Evolutionary conservation across 2,113 vertebrate species (phyloP), one percentile per base, ranked within the genome.

Genomic region (Riparia riparia): DNA sequence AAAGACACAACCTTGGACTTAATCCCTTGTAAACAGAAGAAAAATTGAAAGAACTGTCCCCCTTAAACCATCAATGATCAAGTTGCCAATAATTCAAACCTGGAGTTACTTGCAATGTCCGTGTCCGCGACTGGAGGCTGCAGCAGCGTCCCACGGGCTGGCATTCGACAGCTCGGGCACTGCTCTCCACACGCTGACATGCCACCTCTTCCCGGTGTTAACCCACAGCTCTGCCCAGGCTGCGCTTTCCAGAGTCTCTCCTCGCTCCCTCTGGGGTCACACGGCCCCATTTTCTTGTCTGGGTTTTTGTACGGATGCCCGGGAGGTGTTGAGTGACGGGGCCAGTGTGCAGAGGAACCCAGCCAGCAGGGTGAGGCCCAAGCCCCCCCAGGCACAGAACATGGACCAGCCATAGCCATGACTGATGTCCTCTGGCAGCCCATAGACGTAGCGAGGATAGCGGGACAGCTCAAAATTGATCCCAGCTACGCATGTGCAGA

Each of bases 391-490:
- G 96, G 99, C 99, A 97, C 99, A 99, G 97, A 99, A 99, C 99
- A 99, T 99, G 97, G 99, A 99, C 99, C 99, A 99, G 97, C 99
- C 99, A 95, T 99, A 99, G 96, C 99, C 99, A 92, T 99, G 99
- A 97, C 99, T 99, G 98, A 99, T 99, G 98, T 99, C 99, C 97
- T 99, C 99, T 6, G 99, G 99, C 89, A 99, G 98, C 95, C 99
- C 98, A 26, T 99, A 99, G 97, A 99, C 98, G 76, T 98, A 98
- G 95, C 99, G 99, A 21, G 99, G 99, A 77, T 99, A 99, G 94
- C 99, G 98, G 17, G 99, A 99, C n/a, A 99, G 90, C 97, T 99
- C 99, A 73, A 99, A 99, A 97, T 99, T 99, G 93, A 99, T 99
- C 88, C 99, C 99, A 12, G 99, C 99, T 90, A 99, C 99, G 16